Evolutionary conservation across 2,113 vertebrate species (phyloP), one percentile per base, ranked within the genome.

Genomic region (human (Homo sapiens)): DNA sequence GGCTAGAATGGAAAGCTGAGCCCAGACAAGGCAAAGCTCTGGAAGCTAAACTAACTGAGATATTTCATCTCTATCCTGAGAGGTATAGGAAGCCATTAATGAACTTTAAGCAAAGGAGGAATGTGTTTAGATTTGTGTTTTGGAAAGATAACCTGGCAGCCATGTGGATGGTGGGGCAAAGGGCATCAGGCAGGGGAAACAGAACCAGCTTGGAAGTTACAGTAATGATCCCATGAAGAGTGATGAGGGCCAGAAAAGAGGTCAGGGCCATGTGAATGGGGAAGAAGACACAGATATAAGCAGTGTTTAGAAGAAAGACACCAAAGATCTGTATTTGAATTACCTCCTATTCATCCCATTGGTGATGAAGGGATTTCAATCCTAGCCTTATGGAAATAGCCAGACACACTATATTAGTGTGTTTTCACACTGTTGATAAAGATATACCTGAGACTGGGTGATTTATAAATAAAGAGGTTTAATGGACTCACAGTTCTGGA

Each of bases 141-240:
- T 23, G 32, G 40, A 76, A 85, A 32, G 22, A 55, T 13, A 66
- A 9, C 5, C 75, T 30, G 22, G 35, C 0, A 13, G 27, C 16
- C 3, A 5, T 25, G 32, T 22, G 12, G 17, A 8, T 18, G 7
- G 23, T 20, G 20, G 4, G 11, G 8, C 0, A 1, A 48, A 64
- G 38, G n/a, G 30, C n/a, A 1, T 30, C 22, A 23, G 23, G 22
- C 25, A 5, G 6, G 22, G 22, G 55, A 43, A 22, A n/a, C 0
- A 0, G 23, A 8, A 14, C 45, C 32, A 2, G 79, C 16, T 30
- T 40, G n/a, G 27, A 81, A n/a, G 22, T 35, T 13, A 18, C 32
- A 32, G 11, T 32, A n/a, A 23, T 9, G 23, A 8, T 38, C 4
- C 3, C 7, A 0, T 1, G 12, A 45, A 59, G 59, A 61, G 25